These are phyloP conservation scores for Stegodyphus mimosarum DNA, from an alignment of 1,140 invertebrate species.

Conservation along the genomic window DNA sequence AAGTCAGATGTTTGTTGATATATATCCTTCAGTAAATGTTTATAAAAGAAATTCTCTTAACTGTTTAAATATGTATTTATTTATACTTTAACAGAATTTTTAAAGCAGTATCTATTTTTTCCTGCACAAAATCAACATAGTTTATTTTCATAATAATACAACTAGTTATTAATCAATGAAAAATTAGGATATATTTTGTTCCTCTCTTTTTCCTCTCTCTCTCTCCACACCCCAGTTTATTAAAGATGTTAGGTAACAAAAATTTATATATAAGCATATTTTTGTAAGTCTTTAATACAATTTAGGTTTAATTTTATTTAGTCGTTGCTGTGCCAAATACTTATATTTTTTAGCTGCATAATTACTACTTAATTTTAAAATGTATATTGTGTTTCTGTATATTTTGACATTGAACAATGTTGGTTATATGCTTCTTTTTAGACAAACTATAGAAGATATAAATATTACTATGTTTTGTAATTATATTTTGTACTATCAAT, in stretches of 20 bases:
- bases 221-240: background rate
- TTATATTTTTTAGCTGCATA: background rate
- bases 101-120: background rate
- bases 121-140: background rate
- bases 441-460: slow-evolving; percentile 43
- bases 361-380: background rate
- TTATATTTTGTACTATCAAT: slow-evolving; percentile 57
- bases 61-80: background rate
- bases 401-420: background rate
- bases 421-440: slow-evolving; percentile 45
- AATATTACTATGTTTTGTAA: slow-evolving; percentile 58
- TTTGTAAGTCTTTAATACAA: background rate
- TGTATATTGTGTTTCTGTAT: slow-evolving; percentile 8
- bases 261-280: background rate
- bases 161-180: background rate
- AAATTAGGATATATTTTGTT: background rate
- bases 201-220: too few relatives aligned
- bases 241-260: background rate
- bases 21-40: background rate
- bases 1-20: slow-evolving; percentile 7
- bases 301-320: too few relatives aligned
- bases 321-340: slow-evolving; percentile 26
- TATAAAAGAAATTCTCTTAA: background rate
- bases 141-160: slow-evolving; percentile 10
- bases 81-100: background rate